phyloP scores from a whole-genome alignment of 2,113 vertebrate genomes.

The Eudyptes chrysolophus region DNA sequence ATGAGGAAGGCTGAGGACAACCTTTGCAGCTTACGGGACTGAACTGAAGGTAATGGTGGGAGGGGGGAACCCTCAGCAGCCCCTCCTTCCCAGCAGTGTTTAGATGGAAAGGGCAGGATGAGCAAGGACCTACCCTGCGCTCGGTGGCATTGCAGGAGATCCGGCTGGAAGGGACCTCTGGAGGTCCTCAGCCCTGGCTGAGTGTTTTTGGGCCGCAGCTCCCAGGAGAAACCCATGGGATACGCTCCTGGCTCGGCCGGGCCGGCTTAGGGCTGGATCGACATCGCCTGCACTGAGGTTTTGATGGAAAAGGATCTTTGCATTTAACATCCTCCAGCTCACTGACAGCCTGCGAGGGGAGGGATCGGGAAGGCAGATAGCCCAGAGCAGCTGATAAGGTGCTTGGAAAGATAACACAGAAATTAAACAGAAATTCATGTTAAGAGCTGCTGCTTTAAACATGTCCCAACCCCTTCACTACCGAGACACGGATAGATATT shows the following conservation, averaged over 20 bases:
- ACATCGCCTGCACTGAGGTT: accelerated
- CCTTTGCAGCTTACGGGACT: accelerated
- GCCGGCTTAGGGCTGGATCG: not conserved
- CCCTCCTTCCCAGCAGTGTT: accelerated
- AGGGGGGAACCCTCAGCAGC: accelerated
- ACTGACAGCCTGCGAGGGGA: not conserved
- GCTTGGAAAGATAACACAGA: constrained; percentile 18
- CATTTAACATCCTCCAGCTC: not conserved
- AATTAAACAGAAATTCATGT: not conserved
- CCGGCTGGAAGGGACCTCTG: not conserved
- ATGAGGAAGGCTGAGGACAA: not conserved
- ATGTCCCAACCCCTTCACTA: not conserved
- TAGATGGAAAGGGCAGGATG: not conserved
- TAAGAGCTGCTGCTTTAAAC: not conserved
- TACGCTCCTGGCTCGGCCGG: accelerated
- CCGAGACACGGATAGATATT: not conserved
- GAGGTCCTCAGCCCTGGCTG: not conserved
- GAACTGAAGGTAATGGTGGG: accelerated
- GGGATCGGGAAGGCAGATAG: not conserved
- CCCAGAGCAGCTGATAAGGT: not conserved
- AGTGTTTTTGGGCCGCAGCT: not conserved
- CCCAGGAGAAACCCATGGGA: not conserved
- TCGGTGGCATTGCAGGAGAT: not conserved
- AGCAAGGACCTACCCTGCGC: accelerated
- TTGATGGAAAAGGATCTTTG: not conserved